Base-by-base conservation (phyloP, 1,140 invertebrate species). In the Bombus picipes region DNA sequence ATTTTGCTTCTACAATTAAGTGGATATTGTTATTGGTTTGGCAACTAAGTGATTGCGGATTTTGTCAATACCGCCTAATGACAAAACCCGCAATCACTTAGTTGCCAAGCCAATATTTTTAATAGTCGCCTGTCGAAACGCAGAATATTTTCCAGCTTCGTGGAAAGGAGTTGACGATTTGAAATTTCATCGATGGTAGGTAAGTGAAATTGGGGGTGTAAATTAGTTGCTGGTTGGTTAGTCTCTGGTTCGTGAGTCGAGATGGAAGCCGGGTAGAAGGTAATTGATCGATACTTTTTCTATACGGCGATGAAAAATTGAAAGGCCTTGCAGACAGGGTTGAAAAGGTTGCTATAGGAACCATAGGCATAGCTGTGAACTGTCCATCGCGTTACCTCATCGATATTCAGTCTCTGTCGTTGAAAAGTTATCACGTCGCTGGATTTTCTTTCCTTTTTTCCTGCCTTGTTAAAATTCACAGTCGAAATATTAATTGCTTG, bases 251-350 rank as follows among this genome's bases (percentile, higher is more conserved):
- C 37, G 57, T 39, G 74, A 28, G 15, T 47, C 28, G 37, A 73
- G 41, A n/a, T 25, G 43, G 32, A 13, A 74, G 32, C 22, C 3
- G 32, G 41, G 39, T n/a, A 47, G 41, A 28, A 13, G 57, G 75
- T 65, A 78, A 78, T 78, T 78, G 75, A 78, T 78, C 75, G 57
- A 78, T 78, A 78, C 75, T 66, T 78, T 59, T 77, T 62, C 57
- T 65, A 39, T 77, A 41, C 57, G 28, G 53, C n/a, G 57, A 65
- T 77, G 75, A 77, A 77, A 77, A 77, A 77, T 62, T 62, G 75
- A 77, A 77, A 77, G 57, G 57, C 57, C 25, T 25, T 28, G 57
- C 18, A 13, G 37, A 59, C 28, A 41, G 75, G 75, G 34, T 65
- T 59, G 47, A 77, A 77, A 77, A 28, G 75, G 75, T 77, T 77